phyloP scores from a whole-genome alignment of 2,797 vertebrate species.

The Trematomus bernacchii region DNA sequence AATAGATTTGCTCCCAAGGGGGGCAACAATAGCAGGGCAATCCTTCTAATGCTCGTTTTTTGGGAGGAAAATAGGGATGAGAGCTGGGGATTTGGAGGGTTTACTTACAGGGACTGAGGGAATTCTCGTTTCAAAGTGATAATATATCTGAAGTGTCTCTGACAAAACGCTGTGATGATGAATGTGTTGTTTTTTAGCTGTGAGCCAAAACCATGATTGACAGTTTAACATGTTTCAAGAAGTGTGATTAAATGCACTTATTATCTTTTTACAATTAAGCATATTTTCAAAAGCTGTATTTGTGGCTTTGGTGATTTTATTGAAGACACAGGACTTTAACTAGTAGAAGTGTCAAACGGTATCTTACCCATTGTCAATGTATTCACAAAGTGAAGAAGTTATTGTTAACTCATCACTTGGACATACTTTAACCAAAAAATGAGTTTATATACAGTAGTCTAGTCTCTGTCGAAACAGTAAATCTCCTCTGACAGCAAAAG shows the following conservation, averaged over 20 bases:
- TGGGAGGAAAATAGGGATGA: constrained; percentile 79
- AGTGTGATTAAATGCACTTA: constrained; percentile 28
- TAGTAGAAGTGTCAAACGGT: neutral
- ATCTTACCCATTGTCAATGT: neutral
- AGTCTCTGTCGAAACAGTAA: neutral
- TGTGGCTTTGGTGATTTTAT: neutral
- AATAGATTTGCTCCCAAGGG: constrained; percentile 85
- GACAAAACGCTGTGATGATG: constrained; percentile 59
- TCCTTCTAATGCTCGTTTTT: constrained; percentile 79
- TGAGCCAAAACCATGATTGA: constrained; percentile 42
- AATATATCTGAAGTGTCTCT: constrained; percentile 74
- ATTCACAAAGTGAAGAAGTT: neutral
- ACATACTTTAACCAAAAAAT: neutral
- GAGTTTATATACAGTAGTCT: neutral
- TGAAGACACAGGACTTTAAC: neutral
- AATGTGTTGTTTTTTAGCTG: constrained; percentile 62
- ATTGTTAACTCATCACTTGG: neutral
- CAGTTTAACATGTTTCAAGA: constrained; percentile 23
- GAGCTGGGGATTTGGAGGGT: constrained; percentile 81
- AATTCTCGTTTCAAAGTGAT: constrained; percentile 75
- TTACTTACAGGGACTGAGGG: constrained; percentile 74
- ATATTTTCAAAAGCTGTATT: constrained; percentile 1
- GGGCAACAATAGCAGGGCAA: constrained; percentile 81
- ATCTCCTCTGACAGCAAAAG: neutral
- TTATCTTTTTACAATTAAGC: constrained; percentile 19